Evolutionary conservation across 2,888 invertebrate genomes (phyloP), one percentile per base, ranked within the genome.

Genomic region (Eupithecia vulgata): DNA sequence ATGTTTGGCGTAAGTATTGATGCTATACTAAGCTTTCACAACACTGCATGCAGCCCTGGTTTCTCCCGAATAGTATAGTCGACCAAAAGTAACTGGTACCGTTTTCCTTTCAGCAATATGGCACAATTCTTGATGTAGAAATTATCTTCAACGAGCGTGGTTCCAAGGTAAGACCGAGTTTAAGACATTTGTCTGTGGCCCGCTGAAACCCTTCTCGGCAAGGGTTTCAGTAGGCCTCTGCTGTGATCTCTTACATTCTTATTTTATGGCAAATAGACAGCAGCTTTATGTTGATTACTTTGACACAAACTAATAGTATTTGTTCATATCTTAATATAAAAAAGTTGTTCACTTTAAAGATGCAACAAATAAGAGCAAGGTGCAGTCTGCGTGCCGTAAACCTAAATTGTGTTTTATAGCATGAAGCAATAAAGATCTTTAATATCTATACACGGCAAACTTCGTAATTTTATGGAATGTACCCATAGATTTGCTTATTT

Each of bases 121-220:
- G 99, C 91, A 97, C 97, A 88, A 99, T 99, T 92, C 96, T 99
- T 94, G 99, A 99, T 95, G 99, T 99, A 95, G 99, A 99, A 96
- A 99, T 99, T 89, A 99, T 99, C 94, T 99, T 99, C 96, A 99
- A 99, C 95, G 99, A 99, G 95, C 96, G 99, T 85, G 99, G 99
- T 94, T 99, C 99, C 86, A 99, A 99, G 98, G 99, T 99, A 97
- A 97, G 98, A 92, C 86, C 79, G 80, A 76, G 82, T 85, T n/a
- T 79, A 79, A 73, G 73, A 74, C 72, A 67, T 68, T 48, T 74
- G 79, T 80, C 77, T 70, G 90, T 89, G 90, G 91, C 91, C 83
- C 88, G 83, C 82, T 90, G 89, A 91, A 90, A 93, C 91, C 87
- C 76, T 79, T 74, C 68, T 12, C 35, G 70, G 72, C 40, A 73